phyloP scores from a whole-genome alignment of 1,140 invertebrate genomes.

The Leptopilina boulardi region DNA sequence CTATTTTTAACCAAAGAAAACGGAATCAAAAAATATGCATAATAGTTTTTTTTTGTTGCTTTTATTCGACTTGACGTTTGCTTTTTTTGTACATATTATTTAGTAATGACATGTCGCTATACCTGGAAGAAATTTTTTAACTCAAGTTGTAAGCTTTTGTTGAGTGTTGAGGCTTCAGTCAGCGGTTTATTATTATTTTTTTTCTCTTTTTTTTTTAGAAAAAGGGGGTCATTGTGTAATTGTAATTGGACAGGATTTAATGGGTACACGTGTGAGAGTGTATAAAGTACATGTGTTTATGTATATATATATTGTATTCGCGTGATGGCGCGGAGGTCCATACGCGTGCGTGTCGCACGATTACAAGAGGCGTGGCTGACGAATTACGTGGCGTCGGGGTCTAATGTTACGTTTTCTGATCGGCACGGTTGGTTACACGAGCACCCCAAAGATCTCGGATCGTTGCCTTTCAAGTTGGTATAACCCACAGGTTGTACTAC shows the following conservation, averaged over 20 bases:
- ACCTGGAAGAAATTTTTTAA: slow-evolving; percentile 5
- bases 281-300: background rate
- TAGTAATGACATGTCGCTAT: slow-evolving; percentile 3
- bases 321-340: background rate
- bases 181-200: background rate
- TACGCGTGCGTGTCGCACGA: slow-evolving; percentile 46
- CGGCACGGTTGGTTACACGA: slow-evolving; percentile 24
- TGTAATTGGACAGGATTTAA: slow-evolving; percentile 26
- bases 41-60: background rate
- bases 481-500: slow-evolving; percentile 21
- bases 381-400: slow-evolving; percentile 59
- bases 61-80: background rate
- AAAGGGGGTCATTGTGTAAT: slow-evolving; percentile 16
- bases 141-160: background rate
- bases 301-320: background rate
- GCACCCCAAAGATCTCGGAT: slow-evolving; percentile 32
- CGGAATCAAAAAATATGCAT: background rate
- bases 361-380: slow-evolving; percentile 56
- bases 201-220: background rate
- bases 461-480: slow-evolving; percentile 25
- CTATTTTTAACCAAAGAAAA: background rate
- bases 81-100: too few relatives aligned
- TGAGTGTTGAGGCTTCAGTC: background rate
- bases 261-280: slow-evolving; percentile 21
- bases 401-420: slow-evolving; percentile 40